Conservation (phyloP, 37 sponge, comb jelly and placozoan genomes). For the Beroe forskalii region DNA sequence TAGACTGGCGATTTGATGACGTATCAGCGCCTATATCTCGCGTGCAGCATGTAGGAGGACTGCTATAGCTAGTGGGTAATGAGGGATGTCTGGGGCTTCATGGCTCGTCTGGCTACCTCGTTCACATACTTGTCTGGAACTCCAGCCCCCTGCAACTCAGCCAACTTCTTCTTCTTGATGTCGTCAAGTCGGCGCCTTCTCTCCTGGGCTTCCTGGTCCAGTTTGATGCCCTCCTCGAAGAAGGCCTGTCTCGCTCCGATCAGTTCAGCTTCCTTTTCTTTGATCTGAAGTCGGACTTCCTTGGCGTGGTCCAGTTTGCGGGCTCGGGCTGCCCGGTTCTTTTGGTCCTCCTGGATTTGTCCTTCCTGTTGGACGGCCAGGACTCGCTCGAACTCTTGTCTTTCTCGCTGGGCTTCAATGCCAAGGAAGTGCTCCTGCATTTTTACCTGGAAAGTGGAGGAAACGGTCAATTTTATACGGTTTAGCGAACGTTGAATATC, state of each 20-base stretch:
- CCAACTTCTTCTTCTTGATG: constrained; percentile 90
- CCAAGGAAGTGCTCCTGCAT: constrained; percentile 92
- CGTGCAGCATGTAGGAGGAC: too few relatives aligned
- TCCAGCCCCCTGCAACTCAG: constrained; percentile 82
- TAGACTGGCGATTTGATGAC: too few relatives aligned
- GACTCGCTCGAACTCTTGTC: constrained; percentile 93
- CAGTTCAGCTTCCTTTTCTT: constrained; percentile 78
- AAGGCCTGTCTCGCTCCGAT: constrained; percentile 75
- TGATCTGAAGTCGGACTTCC: constrained; percentile 88
- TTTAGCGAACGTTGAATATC: too few relatives aligned
- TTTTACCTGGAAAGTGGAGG: constrained; percentile 25
- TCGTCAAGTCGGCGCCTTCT: constrained; percentile 83
- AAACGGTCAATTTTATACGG: too few relatives aligned
- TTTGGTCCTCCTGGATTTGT: constrained; percentile 71
- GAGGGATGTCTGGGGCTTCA: constrained; percentile 90
- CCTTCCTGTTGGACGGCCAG: constrained; percentile 78
- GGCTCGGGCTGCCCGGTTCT: constrained; percentile 29
- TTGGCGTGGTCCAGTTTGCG: constrained; percentile 71
- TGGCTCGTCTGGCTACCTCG: constrained; percentile 87
- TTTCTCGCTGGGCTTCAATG: constrained; percentile 82
- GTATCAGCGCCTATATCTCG: too few relatives aligned
- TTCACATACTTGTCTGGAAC: constrained; percentile 96
- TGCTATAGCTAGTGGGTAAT: constrained; percentile 76
- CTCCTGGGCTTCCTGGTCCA: constrained; percentile 96
- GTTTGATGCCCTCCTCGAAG: constrained; percentile 94